These are phyloP conservation scores for Phaedon cochleariae DNA, from an alignment of 2,888 invertebrate genomes.

Conservation along the genomic window DNA sequence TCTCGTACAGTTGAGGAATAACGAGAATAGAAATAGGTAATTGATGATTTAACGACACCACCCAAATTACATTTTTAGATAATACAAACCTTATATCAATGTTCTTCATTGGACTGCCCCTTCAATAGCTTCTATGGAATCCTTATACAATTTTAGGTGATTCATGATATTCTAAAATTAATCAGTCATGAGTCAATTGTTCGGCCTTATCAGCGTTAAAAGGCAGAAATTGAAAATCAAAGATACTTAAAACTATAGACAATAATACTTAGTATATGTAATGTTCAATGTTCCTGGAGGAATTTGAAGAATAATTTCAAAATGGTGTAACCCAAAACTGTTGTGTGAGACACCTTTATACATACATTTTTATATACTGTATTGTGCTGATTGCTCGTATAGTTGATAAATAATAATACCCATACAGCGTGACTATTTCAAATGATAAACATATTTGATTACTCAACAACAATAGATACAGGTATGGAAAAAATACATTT, in stretches of 20 bases:
- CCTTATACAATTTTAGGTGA: not conserved
- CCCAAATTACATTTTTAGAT: not conserved
- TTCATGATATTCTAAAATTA: not conserved
- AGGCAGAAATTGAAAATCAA: conserved; percentile 35
- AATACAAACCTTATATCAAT: not conserved
- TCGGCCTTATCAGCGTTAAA: conserved; percentile 27
- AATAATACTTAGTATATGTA: conserved; percentile 29
- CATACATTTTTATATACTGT: not conserved
- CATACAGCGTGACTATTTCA: not conserved
- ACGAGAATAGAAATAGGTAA: not conserved
- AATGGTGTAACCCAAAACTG: not conserved
- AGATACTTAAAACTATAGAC: conserved; percentile 39
- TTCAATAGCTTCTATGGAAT: not conserved
- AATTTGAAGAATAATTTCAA: not conserved
- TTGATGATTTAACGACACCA: too few relatives aligned
- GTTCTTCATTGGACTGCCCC: not conserved
- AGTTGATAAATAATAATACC: not conserved
- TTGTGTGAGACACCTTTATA: not conserved
- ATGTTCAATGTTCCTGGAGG: not conserved
- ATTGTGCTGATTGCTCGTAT: not conserved
- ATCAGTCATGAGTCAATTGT: not conserved
- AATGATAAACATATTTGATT: too few relatives aligned
- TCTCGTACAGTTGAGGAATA: not conserved
- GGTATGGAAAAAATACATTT: too few relatives aligned
- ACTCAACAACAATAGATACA: too few relatives aligned